Conservation (phyloP, 2,888 invertebrate genomes). For the Ptychoptera contaminata region DNA sequence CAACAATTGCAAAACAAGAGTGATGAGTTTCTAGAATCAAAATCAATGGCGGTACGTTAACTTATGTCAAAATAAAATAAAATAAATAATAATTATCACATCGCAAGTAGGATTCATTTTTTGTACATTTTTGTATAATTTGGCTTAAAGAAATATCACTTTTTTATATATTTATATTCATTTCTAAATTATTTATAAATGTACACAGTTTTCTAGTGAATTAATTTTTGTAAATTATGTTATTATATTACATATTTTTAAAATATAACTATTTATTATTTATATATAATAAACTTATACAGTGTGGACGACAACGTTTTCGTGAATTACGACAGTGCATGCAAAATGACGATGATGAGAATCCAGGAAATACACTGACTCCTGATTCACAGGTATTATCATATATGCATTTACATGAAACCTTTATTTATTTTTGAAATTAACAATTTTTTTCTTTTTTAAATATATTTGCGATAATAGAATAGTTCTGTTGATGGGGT, state of each 20-base stretch:
- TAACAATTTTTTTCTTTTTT: neutral
- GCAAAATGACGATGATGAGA: constrained; percentile 75
- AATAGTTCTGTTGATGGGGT: constrained; percentile 58
- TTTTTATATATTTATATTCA: no score
- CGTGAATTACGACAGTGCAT: constrained; percentile 72
- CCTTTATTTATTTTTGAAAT: neutral
- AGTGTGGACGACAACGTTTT: constrained; percentile 54
- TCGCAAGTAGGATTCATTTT: no score
- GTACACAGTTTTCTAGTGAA: no score
- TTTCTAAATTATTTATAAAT: no score
- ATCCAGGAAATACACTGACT: constrained; percentile 46
- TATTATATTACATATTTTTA: neutral
- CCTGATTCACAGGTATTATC: constrained; percentile 51
- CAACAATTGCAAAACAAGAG: constrained; percentile 21
- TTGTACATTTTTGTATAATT: no score
- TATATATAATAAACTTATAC: constrained; percentile 11
- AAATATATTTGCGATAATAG: constrained; percentile 14
- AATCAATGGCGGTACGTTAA: constrained; percentile 18
- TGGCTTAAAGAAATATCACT: no score
- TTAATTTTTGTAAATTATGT: no score
- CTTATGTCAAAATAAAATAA: no score
- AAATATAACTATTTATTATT: constrained; percentile 18
- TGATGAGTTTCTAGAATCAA: constrained; percentile 23
- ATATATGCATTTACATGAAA: neutral
- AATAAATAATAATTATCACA: no score